These are phyloP conservation scores for Sebastes glaucus DNA, from an alignment of 2,797 vertebrate species.

Conservation along the genomic window DNA sequence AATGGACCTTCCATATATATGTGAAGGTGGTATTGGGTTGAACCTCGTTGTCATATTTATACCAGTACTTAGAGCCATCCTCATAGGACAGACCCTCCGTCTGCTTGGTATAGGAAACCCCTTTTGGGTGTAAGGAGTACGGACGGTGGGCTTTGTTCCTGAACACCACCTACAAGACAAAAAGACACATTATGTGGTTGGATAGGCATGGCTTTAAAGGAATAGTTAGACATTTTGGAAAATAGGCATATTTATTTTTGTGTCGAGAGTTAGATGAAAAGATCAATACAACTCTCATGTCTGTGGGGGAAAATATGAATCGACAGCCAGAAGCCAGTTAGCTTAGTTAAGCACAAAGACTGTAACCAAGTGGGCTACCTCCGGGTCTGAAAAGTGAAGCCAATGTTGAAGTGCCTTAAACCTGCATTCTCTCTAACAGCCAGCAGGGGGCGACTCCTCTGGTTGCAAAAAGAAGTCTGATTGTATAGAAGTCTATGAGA, in stretches of 20 bases:
- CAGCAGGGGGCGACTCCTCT: too few species aligned
- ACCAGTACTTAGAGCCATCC: slow-evolving; percentile 89
- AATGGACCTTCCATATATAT: slow-evolving; percentile 90
- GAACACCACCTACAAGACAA: slow-evolving; percentile 87
- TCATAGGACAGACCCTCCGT: slow-evolving; percentile 94
- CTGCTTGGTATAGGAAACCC: slow-evolving; percentile 91
- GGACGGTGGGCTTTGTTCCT: slow-evolving; percentile 91
- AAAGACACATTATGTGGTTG: neutral
- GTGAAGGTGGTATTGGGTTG: slow-evolving; percentile 87
- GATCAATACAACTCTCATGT: neutral
- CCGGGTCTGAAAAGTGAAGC: too few species aligned
- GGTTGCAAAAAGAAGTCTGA: neutral
- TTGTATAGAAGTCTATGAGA: too few species aligned
- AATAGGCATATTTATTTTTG: neutral
- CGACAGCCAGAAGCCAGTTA: neutral
- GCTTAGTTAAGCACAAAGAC: neutral
- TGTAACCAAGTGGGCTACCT: too few species aligned
- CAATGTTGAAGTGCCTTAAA: too few species aligned
- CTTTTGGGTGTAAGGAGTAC: slow-evolving; percentile 93
- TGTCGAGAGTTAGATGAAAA: neutral
- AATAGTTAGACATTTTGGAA: neutral
- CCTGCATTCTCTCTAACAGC: too few species aligned
- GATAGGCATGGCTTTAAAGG: neutral
- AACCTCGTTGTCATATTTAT: slow-evolving; percentile 87
- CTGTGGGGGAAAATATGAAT: neutral